Evolutionary conservation across 2,888 invertebrate species (phyloP), one percentile per base, ranked within the genome.

Genomic region (Lomographa bimaculata): DNA sequence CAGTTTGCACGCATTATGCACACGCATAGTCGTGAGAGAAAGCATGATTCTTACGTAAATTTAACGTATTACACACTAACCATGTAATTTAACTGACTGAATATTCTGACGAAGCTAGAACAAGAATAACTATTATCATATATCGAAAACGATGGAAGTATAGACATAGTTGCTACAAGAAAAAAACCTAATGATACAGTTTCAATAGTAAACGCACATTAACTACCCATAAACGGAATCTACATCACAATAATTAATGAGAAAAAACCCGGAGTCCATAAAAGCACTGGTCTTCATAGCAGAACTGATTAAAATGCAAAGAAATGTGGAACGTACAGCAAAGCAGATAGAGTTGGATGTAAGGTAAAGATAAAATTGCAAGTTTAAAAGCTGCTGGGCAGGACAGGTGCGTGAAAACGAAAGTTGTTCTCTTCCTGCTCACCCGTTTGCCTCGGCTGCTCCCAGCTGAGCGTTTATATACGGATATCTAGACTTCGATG

Each of bases 351-450:
- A 55, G 71, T 61, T 56, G 42, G 57, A 51, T 60, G 57, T 72
- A 19, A 53, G 45, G 48, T 58, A 60, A 47, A 42, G 37, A 48
- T 54, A 50, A 55, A 56, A 58, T 42, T 47, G 57, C 64, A 59
- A 62, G 60, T 63, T 66, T 67, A 76, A 74, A 67, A 79, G 73
- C 63, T 66, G 76, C 74, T 76, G 71, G 73, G 74, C 80, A 73
- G 70, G 80, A 83, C 87, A 87, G 89, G 89, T 89, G 89, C 71
- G 71, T 76, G 83, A 87, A 89, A 86, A 84, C 72, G 89, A 89
- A 89, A 89, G 89, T 87, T 85, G 89, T 86, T 85, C 79, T 76
- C 86, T 89, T 89, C 89, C 89, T 89, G 87, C 60, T 84, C 71
- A 74, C 75, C 69, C 66, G 84, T 68, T 81, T 58, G 76, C 86